Conservation (phyloP, 2,888 invertebrate genomes). For the Acleris sparsana region DNA sequence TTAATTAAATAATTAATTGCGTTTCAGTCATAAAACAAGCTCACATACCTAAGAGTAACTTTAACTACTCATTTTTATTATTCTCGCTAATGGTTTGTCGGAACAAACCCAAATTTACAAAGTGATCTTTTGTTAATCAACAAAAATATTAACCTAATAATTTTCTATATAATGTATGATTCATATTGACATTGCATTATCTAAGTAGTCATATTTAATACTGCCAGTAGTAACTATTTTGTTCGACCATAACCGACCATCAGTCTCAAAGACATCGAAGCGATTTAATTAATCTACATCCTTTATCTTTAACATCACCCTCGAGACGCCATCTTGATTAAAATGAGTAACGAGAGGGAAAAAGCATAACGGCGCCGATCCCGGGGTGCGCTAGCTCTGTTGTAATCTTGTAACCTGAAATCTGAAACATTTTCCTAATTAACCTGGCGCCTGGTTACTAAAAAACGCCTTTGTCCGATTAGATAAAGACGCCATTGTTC, state of each 20-base stretch:
- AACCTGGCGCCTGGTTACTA: slow-evolving; percentile 43
- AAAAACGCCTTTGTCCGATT: slow-evolving; percentile 22
- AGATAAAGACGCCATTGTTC: slow-evolving; percentile 15
- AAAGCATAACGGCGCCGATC: slow-evolving; percentile 53
- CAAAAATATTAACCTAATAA: no score
- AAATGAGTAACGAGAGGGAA: slow-evolving; percentile 61
- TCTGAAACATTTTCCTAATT: slow-evolving; percentile 68
- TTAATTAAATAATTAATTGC: background rate
- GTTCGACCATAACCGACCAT: slow-evolving; percentile 14
- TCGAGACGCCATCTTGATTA: slow-evolving; percentile 49
- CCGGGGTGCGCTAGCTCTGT: slow-evolving; percentile 62
- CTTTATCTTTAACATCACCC: slow-evolving; percentile 47
- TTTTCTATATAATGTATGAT: no score
- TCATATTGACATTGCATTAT: no score
- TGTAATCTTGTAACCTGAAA: slow-evolving; percentile 81
- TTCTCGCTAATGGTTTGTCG: no score
- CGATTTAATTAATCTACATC: slow-evolving; percentile 47
- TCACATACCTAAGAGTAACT: background rate
- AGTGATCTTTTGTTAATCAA: no score
- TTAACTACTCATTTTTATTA: no score
- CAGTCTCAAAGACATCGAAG: slow-evolving; percentile 46
- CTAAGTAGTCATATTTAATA: slow-evolving; percentile 1
- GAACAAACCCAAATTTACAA: no score
- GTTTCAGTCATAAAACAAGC: background rate
- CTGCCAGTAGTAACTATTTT: slow-evolving; percentile 14